Evolutionary conservation across 2,113 vertebrate species (phyloP).

Genomic region (Limanda limanda): DNA sequence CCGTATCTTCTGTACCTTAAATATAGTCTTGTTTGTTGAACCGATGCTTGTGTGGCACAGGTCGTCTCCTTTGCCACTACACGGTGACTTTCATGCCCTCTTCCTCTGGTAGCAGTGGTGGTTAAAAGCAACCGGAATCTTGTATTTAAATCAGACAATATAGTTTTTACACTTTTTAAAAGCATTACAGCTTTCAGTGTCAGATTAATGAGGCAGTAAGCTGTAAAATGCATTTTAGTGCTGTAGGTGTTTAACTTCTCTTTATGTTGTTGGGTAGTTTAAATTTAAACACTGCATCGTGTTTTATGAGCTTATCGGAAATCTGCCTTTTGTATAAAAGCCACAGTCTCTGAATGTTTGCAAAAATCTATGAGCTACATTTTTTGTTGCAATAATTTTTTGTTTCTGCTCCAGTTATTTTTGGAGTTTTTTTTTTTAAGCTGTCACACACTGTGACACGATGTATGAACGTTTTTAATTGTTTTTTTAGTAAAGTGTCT

Average conservation of each 20-base stretch:
- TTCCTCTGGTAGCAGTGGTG: background rate
- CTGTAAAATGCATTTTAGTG: slow-evolving; percentile 29
- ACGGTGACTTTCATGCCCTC: background rate
- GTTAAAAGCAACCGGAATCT: background rate
- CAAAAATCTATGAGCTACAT: background rate
- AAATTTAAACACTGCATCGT: slow-evolving; percentile 23
- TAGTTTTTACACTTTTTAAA: background rate
- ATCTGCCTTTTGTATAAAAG: background rate
- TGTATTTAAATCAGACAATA: slow-evolving; percentile 1
- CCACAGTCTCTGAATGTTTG: background rate
- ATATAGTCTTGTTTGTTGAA: background rate
- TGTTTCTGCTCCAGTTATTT: background rate
- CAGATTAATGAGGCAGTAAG: slow-evolving; percentile 25
- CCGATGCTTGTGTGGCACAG: background rate
- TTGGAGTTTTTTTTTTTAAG: background rate
- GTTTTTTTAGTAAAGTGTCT: too few relatives aligned
- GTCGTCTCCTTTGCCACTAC: background rate
- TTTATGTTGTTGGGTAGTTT: background rate
- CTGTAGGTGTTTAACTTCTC: slow-evolving; percentile 2
- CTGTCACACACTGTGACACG: background rate
- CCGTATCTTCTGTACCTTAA: background rate
- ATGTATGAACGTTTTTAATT: background rate
- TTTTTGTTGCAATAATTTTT: background rate
- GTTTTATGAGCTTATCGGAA: slow-evolving; percentile 20
- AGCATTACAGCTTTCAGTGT: background rate